phyloP scores from a whole-genome alignment of 2,113 vertebrate genomes.

The Onychostruthus taczanowskii region DNA sequence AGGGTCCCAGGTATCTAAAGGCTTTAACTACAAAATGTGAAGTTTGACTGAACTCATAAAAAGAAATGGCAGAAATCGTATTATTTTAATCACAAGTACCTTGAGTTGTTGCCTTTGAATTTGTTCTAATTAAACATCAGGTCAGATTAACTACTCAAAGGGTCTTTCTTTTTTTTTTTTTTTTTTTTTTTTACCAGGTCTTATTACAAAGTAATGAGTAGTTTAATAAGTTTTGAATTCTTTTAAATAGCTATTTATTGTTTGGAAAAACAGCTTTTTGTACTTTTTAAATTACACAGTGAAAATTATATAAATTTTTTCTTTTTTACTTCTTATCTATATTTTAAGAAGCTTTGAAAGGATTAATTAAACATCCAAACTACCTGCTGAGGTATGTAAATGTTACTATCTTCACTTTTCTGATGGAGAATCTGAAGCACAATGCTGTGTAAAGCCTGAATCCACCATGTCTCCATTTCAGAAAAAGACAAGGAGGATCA shows the following conservation, averaged over 20 bases:
- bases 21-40: not conserved
- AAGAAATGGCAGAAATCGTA: not conserved
- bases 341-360: constrained; percentile 36
- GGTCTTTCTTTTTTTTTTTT: not conserved
- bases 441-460: not conserved
- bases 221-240: not conserved
- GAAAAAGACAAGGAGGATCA: constrained; percentile 9
- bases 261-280: constrained; percentile 31
- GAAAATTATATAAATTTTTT: not conserved
- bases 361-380: constrained; percentile 44
- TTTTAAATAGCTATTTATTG: not conserved
- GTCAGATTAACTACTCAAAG: not conserved
- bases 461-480: not conserved
- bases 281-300: constrained; percentile 21
- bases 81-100: not conserved
- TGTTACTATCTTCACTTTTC: not conserved
- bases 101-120: not conserved
- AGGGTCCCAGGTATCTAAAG: not conserved
- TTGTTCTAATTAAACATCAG: constrained; percentile 8
- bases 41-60: not conserved
- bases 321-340: constrained; percentile 11
- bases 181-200: not conserved
- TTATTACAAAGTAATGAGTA: not conserved
- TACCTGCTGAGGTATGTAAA: constrained; percentile 26
- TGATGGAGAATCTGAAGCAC: not conserved